Base-by-base conservation (phyloP, 2,888 invertebrate species). In the Neoaliturus tenellus region DNA sequence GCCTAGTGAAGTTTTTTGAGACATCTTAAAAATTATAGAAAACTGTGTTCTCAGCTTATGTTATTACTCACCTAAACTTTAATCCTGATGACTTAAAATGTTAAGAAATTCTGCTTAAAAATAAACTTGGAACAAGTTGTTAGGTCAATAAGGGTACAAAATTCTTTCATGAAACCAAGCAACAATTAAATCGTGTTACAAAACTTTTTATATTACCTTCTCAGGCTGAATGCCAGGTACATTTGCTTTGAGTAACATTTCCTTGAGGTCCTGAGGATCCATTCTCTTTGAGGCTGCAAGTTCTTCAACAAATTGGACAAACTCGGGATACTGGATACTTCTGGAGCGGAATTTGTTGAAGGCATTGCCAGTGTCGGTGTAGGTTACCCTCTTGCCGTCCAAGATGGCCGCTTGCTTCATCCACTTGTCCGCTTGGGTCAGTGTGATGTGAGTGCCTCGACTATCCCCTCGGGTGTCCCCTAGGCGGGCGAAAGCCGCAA, bases 271-370 rank as follows among this genome's bases (percentile, higher is more conserved):
- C 0, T 93, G 92, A 0, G 95, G 88, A 85, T 97, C 96, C 1
- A 96, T 90, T 89, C 96, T 97, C 91, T 96, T 97, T 88, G 94
- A 94, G 89, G 96, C 97, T 17, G 97, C 95, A 87, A 98, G 91
- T 87, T 97, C 97, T 0, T 97, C 97, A 73, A 98, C 91, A 90
- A 96, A 98, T 88, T 96, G 95, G 89, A 71, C 71, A 39, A 71
- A 71, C 14, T 71, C 71, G 0, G 35, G 23, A 20, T 71, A 71
- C 8, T 35, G 35, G 71, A 71, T 35, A 41, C 71, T 71, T 39
- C 39, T 71, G 5, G 39, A 39, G 41, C 71, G 71, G 41, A 71
- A 71, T 25, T 71, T 71, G 39, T 39, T 71, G 39, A 71, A 71
- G 31, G 39, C 71, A 20, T 20, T 33, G 3, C n/a, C n/a, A 1